Evolutionary conservation across 2,888 invertebrate species (phyloP), one percentile per base, ranked within the genome.

Genomic region (Scelioninae gen. 1): DNA sequence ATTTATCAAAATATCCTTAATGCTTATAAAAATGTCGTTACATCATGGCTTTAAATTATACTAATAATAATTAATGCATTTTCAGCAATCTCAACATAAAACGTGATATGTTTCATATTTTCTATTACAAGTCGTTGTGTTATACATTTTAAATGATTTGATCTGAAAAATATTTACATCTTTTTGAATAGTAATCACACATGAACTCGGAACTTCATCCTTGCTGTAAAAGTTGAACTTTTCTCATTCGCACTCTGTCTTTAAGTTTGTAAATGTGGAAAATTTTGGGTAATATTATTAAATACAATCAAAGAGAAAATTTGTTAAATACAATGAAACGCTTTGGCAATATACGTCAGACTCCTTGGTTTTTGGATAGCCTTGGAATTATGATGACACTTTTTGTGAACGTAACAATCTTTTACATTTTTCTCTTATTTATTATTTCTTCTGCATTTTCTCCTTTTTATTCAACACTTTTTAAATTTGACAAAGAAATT

Each of bases 261-360:
- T 63, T 55, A 45, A 75, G 29, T 65, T 76, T 75, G 75, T 79
- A 83, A 75, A 75, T 79, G 79, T 83, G 75, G 75, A 83, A 79
- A 79, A 75, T 79, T 74, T 74, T 43, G 60, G 71, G 47, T 66
- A 83, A 65, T 79, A 68, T 49, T 56, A 75, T 75, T 75, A 68
- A 79, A 71, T 83, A 83, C 58, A 77, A 81, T 85, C 31, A 82
- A 83, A 75, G 77, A 71, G 66, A 78, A 71, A 76, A 60, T 63
- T 53, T 86, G 40, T 86, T 88, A 85, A 86, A 87, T 86, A 72
- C 87, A 90, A 90, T 87, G 85, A 88, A 88, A 88, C 87, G 88
- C 87, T 92, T 92, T 92, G 92, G 92, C 92, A 92, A 92, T 91
- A 88, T 89, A 89, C 87, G 88, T 92, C 92, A 92, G 92, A 91